Percentiles rank a stretch among this genome's conserved stretches.
Evolutionary conservation across 1,140 invertebrate genomes (phyloP).

Genomic region (Ips nitidus): DNA sequence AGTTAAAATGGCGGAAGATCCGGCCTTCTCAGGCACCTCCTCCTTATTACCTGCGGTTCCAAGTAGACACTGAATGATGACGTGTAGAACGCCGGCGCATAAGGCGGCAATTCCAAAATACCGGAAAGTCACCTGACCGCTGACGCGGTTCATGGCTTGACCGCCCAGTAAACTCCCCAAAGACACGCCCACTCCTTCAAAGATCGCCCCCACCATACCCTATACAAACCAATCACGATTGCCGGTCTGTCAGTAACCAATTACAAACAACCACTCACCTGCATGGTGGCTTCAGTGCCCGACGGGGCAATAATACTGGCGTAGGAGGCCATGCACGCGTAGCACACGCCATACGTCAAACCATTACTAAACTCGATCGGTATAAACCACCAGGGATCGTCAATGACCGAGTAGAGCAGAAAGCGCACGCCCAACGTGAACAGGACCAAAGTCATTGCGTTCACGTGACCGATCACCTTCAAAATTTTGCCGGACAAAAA

Average conservation of each 20-base stretch:
- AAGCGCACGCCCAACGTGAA: constrained; percentile 74
- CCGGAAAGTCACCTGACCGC: constrained; percentile 67
- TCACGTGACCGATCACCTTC: constrained; percentile 78
- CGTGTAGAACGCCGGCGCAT: constrained; percentile 63
- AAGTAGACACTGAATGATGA: constrained; percentile 54
- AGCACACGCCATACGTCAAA: constrained; percentile 85
- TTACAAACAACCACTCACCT: constrained; percentile 54
- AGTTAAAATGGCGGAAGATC: too few species aligned
- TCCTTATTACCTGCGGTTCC: constrained; percentile 32
- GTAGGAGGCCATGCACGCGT: constrained; percentile 86
- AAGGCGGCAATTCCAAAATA: constrained; percentile 70
- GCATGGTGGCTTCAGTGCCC: constrained; percentile 83
- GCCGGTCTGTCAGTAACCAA: neutral
- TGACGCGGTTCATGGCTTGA: constrained; percentile 60
- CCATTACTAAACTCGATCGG: constrained; percentile 86
- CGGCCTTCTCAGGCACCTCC: too few species aligned
- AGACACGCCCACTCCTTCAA: constrained; percentile 82
- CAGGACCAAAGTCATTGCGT: constrained; percentile 81
- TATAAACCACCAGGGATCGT: constrained; percentile 79
- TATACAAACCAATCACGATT: constrained; percentile 45
- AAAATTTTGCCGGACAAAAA: constrained; percentile 81
- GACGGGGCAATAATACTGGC: constrained; percentile 82
- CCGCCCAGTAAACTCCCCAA: constrained; percentile 76
- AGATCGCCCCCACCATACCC: constrained; percentile 80
- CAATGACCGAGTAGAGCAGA: constrained; percentile 77